Evolutionary conservation across 2,797 vertebrate genomes (phyloP), one percentile per base, ranked within the genome.

Genomic region (Chloroceryle inda): DNA sequence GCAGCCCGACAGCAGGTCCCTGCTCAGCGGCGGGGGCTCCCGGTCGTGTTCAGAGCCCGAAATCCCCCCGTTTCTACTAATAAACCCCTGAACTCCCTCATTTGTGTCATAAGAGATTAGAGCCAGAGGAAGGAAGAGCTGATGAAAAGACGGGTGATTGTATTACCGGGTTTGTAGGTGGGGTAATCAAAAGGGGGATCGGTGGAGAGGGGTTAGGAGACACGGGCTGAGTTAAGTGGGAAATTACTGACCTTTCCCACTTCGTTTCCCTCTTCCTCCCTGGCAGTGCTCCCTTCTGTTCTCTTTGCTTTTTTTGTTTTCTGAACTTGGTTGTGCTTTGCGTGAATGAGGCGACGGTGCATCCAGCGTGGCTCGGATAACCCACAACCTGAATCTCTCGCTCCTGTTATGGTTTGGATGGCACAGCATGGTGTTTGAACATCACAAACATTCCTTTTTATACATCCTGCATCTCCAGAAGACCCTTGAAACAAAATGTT

Each of bases 1-100:
- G 78, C 93, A 87, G 90, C 72, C 85, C 3, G 31, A 80, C 92
- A 62, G 94, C 95, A 95, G 96, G 94, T 97, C 93, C 83, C 92
- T 58, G 82, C 79, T 42, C 1, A 0, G 91, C 45, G 6, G 80
- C 17, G 0, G 67, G 55, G 77, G 77, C 92, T 96, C 50, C 82
- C 1, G 4, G 63, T 50, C 1, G 0, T 52, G 69, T 52, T 91
- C 59, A 1, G 27, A 94, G 92, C 83, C 77, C 92, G 52, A 85
- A 94, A 88, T 85, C 78, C 40, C 50, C 20, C 1, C 1, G 0
- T 77, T 92, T 20, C 64, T 47, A 5, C 75, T 80, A 83, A 67
- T 8, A 88, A 89, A 80, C 1, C 33, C 56, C 87, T 11, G 35
- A 56, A 44, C 31, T 61, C 4, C 0, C 75, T 77, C 64, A 0